A percentile compares a stretch with the other conserved stretches of the same genome.
Evolutionary conservation across 2,113 vertebrate genomes (phyloP).

Genomic region (Mormyrus iriodes): DNA sequence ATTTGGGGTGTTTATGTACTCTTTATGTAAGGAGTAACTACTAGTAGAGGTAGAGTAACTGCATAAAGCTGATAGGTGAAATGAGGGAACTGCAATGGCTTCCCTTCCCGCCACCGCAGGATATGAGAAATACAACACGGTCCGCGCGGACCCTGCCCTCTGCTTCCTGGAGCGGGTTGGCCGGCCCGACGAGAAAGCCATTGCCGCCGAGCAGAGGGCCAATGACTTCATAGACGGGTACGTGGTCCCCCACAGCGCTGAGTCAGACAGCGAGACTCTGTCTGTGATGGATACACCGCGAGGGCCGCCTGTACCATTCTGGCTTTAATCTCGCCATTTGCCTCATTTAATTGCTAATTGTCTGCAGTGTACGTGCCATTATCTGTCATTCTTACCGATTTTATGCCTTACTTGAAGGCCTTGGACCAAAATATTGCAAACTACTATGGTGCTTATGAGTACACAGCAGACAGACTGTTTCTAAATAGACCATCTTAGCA

Average conservation of each 20-base stretch:
- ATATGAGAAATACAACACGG: constrained; percentile 98
- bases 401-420: not conserved
- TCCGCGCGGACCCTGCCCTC: constrained; percentile 84
- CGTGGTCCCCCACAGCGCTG: constrained; percentile 28
- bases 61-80: not conserved
- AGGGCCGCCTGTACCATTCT: not conserved
- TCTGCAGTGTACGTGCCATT: not conserved
- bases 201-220: constrained; percentile 91
- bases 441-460: not conserved
- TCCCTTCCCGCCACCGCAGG: constrained; percentile 52
- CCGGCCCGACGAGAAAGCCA: constrained; percentile 93
- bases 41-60: not conserved
- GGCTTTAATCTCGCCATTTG: not conserved
- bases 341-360: not conserved
- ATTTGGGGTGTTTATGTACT: not conserved
- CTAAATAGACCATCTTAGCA: not conserved
- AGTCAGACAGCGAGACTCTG: not conserved
- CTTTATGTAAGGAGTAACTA: not conserved
- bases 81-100: not conserved
- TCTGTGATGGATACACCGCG: not conserved
- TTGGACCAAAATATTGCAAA: not conserved
- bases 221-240: constrained; percentile 97
- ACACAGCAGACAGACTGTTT: not conserved
- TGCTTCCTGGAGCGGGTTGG: constrained; percentile 93
- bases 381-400: not conserved